Percentiles rank a stretch among this genome's conserved stretches.
These are phyloP conservation scores for Drosophila pullipes DNA, from an alignment of 2,888 invertebrate genomes.

Conservation along the genomic window DNA sequence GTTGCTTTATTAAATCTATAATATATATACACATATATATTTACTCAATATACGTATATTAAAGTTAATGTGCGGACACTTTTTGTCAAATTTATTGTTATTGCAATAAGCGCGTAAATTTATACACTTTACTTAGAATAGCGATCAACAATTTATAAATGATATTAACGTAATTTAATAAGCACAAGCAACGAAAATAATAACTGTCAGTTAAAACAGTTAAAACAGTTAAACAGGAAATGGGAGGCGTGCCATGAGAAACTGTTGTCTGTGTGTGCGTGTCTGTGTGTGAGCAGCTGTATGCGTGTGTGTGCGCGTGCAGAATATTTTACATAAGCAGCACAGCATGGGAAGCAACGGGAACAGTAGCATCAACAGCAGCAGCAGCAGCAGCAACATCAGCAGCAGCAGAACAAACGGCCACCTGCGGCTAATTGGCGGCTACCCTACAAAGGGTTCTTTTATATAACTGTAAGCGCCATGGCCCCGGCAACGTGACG, in stretches of 20 bases:
- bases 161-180: conserved; percentile 24
- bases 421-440: conserved; percentile 74
- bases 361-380: conserved; percentile 1
- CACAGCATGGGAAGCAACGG: conserved; percentile 31
- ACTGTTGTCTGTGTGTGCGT: conserved; percentile 10
- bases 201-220: conserved; percentile 32
- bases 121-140: conserved; percentile 32
- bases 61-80: conserved; percentile 44
- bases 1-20: conserved; percentile 58
- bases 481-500: conserved; percentile 50
- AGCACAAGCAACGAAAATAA: conserved; percentile 21
- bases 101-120: conserved; percentile 20
- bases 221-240: conserved; percentile 19
- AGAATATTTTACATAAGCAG: conserved; percentile 65
- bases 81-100: conserved; percentile 61
- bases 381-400: conserved; percentile 18
- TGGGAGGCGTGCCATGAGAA: conserved; percentile 36
- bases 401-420: conserved; percentile 38
- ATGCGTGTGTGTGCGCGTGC: conserved; percentile 14
- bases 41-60: conserved; percentile 19
- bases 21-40: conserved; percentile 19
- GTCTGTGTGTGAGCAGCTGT: conserved; percentile 13
- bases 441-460: conserved; percentile 39
- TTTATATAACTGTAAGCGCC: conserved; percentile 52
- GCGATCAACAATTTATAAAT: conserved; percentile 7